Evolutionary conservation across 2,888 invertebrate species (phyloP).

Genomic region (Sesamia inferens): DNA sequence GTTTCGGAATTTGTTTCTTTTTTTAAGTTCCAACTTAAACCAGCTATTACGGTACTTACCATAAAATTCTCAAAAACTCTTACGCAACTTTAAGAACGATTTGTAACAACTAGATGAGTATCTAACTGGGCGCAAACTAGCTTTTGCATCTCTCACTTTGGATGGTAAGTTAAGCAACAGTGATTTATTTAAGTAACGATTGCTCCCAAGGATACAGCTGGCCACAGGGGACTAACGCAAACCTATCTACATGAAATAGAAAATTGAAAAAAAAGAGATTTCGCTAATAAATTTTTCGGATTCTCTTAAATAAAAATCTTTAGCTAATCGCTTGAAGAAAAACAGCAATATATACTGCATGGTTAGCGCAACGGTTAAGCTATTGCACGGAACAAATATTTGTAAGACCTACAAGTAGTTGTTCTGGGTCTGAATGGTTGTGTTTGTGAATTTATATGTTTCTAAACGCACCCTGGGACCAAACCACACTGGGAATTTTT

Average conservation of each 20-base stretch:
- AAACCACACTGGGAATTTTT: too few species aligned
- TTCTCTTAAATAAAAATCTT: too few species aligned
- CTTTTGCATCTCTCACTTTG: constrained; percentile 26
- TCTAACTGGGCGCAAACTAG: constrained; percentile 33
- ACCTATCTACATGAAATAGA: not conserved
- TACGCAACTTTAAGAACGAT: constrained; percentile 25
- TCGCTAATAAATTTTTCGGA: too few species aligned
- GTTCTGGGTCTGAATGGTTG: too few species aligned
- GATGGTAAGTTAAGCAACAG: constrained; percentile 32
- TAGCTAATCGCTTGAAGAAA: not conserved
- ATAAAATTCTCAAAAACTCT: constrained; percentile 22
- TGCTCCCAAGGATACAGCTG: constrained; percentile 11
- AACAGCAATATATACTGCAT: not conserved
- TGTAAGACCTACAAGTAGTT: too few species aligned
- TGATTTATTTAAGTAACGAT: constrained; percentile 7
- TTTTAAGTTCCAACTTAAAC: not conserved
- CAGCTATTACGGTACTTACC: not conserved
- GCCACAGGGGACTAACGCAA: not conserved
- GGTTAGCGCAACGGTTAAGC: too few species aligned
- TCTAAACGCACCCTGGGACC: too few species aligned
- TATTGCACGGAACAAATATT: too few species aligned
- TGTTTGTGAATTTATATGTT: too few species aligned
- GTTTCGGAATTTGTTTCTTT: not conserved
- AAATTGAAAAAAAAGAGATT: not conserved
- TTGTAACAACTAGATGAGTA: constrained; percentile 42